phyloP scores from a whole-genome alignment of 2,888 invertebrate genomes.

The Eristalis pertinax region DNA sequence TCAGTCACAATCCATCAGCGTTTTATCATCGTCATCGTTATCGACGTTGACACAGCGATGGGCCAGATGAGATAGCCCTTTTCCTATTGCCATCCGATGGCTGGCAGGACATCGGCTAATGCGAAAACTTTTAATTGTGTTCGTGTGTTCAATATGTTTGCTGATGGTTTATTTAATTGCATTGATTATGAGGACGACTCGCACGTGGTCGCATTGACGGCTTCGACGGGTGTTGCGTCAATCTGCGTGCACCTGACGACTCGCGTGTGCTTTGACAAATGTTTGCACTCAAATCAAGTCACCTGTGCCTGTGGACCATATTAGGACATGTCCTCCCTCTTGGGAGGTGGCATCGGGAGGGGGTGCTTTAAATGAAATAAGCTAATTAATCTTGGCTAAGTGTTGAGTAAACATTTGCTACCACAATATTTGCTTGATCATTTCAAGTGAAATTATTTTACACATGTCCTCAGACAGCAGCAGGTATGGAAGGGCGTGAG shows the following conservation, averaged over 20 bases:
- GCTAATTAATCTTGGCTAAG: conserved; percentile 7
- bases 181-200: conserved; percentile 26
- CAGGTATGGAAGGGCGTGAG: not conserved
- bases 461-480: not conserved
- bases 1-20: conserved; percentile 8
- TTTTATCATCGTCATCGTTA: conserved; percentile 11
- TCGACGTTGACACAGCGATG: not conserved
- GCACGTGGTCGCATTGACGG: not conserved
- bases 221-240: not conserved
- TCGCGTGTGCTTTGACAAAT: not conserved
- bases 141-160: not conserved
- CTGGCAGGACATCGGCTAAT: not conserved
- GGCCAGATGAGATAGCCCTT: not conserved
- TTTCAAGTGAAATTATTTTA: not conserved
- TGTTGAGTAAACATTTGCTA: conserved; percentile 5
- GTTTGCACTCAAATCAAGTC: conserved; percentile 22
- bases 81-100: no score
- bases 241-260: not conserved
- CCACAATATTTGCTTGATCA: conserved; percentile 4
- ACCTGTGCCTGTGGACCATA: not conserved
- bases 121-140: conserved; percentile 20
- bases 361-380: not conserved
- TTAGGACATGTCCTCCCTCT: not conserved
- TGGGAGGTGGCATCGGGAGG: no score
- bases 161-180: conserved; percentile 30